Base-by-base conservation (phyloP, 2,797 vertebrate species). In the Tadarida brasiliensis region DNA sequence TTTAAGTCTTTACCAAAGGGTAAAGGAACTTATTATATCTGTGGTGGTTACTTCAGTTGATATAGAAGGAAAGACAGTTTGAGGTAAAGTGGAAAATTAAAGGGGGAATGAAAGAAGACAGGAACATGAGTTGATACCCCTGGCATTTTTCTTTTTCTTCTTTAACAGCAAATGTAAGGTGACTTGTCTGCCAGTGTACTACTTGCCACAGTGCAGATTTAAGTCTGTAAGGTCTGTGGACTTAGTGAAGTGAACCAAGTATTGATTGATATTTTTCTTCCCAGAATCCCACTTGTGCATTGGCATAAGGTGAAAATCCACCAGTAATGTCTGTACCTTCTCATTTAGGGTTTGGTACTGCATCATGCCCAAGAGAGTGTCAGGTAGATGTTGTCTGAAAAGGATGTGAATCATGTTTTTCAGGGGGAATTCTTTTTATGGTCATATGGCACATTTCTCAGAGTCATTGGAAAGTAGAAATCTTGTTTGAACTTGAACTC, bases 401-500 rank as follows among this genome's bases (percentile, higher is more conserved):
- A 63, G 76, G 65, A 87, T 83, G 44, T 68, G n/a, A 87, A 65
- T 47, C 59, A 28, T 7, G 74, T 82, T 92, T 86, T 78, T 82
- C 44, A 39, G 70, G 28, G 57, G 5, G 16, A 76, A 71, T 96
- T 94, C 17, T 92, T 17, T 84, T 63, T 44, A 61, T 90, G 63
- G 11, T 87, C 30, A 57, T 11, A 4, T 59, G 33, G 24, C 9
- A 70, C 63, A 47, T 92, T 91, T 90, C 57, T 96, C 76, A 68
- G 54, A 65, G n/a, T 83, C 67, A 63, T 9, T 88, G 17, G n/a
- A 83, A 90, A 94, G 61, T 39, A 87, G 77, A 65, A 85, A 81
- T 59, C 49, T 94, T 97, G 39, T 88, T 77, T 96, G 73, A 91
- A 71, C 26, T 87, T 88, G 30, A 88, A 59, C n/a, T 84, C 11